A percentile compares a stretch with the other conserved stretches of the same genome.
Evolutionary conservation across 2,797 vertebrate genomes (phyloP).

Genomic region (Acanthis flammea): DNA sequence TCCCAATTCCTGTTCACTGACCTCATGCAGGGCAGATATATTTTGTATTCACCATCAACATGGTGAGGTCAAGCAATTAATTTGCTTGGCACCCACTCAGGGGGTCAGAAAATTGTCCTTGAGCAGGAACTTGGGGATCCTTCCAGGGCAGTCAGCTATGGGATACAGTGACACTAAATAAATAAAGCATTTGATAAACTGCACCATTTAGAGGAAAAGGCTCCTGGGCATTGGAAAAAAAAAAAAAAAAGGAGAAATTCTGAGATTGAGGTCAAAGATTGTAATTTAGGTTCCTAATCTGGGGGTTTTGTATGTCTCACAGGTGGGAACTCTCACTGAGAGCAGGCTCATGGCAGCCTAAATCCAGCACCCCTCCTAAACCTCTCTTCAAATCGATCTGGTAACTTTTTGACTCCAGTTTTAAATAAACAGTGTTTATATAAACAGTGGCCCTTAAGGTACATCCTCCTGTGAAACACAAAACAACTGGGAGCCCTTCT

Average conservation of each 20-base stretch:
- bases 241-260: not conserved
- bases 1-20: not conserved
- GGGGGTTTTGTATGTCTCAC: not conserved
- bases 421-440: not conserved
- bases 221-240: not conserved
- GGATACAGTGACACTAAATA: not conserved
- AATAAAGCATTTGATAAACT: not conserved
- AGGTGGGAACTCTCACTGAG: not conserved
- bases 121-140: not conserved
- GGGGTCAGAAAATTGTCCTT: not conserved
- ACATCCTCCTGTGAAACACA: not conserved
- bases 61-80: not conserved
- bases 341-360: not conserved
- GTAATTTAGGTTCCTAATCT: not conserved
- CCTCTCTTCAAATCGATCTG: not conserved
- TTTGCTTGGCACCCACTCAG: not conserved
- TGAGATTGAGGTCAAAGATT: not conserved
- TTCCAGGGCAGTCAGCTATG: not conserved
- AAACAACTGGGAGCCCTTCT: constrained; percentile 13
- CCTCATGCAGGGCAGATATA: not conserved
- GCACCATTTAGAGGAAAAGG: not conserved
- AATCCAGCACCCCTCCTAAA: not conserved
- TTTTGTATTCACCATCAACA: not conserved
- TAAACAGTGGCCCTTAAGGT: not conserved
- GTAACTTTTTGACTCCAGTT: not conserved